Evolutionary conservation across 2,797 vertebrate genomes (phyloP), one percentile per base, ranked within the genome.

Genomic region (Pipistrellus pygmaeus): DNA sequence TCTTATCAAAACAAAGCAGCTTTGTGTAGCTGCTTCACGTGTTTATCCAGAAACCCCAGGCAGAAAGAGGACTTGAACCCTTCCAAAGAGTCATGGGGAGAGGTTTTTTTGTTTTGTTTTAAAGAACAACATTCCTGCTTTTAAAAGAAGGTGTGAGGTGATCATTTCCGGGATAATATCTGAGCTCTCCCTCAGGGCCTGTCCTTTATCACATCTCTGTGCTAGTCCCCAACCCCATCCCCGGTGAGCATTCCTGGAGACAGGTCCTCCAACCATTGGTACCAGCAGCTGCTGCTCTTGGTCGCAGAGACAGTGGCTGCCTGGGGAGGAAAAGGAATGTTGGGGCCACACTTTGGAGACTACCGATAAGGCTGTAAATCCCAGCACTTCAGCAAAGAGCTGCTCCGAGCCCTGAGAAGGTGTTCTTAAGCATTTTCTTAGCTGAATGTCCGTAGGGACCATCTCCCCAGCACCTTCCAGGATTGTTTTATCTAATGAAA

Each of bases 71-170:
- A 46, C 32, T 55, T 46, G 6, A 55, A 55, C 69, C 23, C 41
- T 90, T 64, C 60, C 55, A 69, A 57, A 90, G 32, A 71, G 38
- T 64, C 68, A 17, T 17, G 6, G 81, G 4, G 41, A 68, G 51
- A 48, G 48, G 48, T 82, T 72, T 9, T 57, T 7, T 75, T 71
- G 46, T 48, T 51, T 48, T 46, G 5, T 78, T 71, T 44, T 46
- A 62, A 66, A 95, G 66, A 90, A 25, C 23, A 60, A 17, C 60
- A 60, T 68, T n/a, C n/a, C 30, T 83, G n/a, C 62, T 93, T 78
- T 85, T 73, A 89, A 88, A 69, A 81, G 69, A 20, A 55, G 66
- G 27, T 57, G 15, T 51, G 20, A 64, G 32, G 17, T 51, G 76
- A 7, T 89, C 27, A 57, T 88, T 76, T 82, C 25, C 81, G 68